Evolutionary conservation across 2,113 vertebrate species (phyloP).

Genomic region (Hippocampus guttulatus): DNA sequence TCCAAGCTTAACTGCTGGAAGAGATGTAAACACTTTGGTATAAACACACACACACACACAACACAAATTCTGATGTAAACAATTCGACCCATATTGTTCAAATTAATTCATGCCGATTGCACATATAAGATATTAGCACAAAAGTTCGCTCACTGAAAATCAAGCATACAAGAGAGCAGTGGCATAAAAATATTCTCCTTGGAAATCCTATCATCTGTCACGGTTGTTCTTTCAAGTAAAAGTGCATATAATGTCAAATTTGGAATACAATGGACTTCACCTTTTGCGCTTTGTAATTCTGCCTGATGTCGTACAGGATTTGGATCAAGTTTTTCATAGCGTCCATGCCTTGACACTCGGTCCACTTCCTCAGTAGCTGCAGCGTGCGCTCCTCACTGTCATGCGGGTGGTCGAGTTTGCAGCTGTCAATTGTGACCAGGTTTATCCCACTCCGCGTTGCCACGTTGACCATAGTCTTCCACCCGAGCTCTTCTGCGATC

Average conservation of each 20-base stretch:
- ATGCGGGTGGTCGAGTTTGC: accelerated
- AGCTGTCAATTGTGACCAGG: accelerated
- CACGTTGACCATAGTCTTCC: conserved; percentile 24
- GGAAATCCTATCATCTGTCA: not conserved
- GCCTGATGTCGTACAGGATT: accelerated
- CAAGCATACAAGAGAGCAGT: not conserved
- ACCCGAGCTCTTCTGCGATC: conserved; percentile 23
- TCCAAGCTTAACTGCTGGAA: not conserved
- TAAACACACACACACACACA: not conserved
- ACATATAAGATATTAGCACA: not conserved
- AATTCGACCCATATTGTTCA: not conserved
- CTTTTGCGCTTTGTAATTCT: not conserved
- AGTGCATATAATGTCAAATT: no score
- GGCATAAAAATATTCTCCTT: not conserved
- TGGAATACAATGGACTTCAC: not conserved
- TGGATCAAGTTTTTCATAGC: not conserved
- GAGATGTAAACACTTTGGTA: not conserved
- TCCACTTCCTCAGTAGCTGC: not conserved
- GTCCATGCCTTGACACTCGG: not conserved
- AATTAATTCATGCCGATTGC: not conserved
- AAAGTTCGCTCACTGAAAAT: not conserved
- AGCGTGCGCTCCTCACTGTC: not conserved
- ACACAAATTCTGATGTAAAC: not conserved
- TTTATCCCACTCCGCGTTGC: not conserved
- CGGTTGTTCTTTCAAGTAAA: not conserved